Base-by-base conservation (phyloP, 1,140 invertebrate species). In the Bactericera cockerelli region DNA sequence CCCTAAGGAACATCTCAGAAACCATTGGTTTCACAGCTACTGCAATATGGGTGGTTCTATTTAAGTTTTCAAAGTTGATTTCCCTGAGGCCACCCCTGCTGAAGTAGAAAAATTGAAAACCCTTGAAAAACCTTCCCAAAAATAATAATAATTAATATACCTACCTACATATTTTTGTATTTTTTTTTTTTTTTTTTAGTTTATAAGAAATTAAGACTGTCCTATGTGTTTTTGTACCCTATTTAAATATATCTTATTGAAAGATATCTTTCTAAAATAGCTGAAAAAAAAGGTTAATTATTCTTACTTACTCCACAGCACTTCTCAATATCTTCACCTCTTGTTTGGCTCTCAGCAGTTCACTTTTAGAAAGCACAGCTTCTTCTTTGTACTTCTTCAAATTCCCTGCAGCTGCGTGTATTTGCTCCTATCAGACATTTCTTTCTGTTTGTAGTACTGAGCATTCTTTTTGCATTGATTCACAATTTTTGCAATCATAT, bases 391-490 rank as follows among this genome's bases (percentile, higher is more conserved):
- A 49, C n/a, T n/a, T 49, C 19, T 49, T 16, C n/a, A 16, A 49
- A 10, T 49, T 16, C n/a, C 19, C 22, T 49, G 42, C 6, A 49
- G 42, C 8, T 49, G 4, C 19, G 42, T 19, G 22, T 49, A 49
- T 49, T 22, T 49, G 42, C 19, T 49, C 19, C n/a, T n/a, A n/a
- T 49, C 42, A 10, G 42, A 49, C 42, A 49, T 22, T 22, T 49
- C 4, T 16, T 49, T 49, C 42, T 49, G 42, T n/a, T 49, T 49
- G 42, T 49, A 49, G 22, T 49, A 49, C 42, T 49, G 42, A 19
- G 42, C 42, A 49, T n/a, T 49, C n/a, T 16, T 16, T n/a, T 49
- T 4, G 8, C 42, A 49, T 16, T 49, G 42, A 22, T 49, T 16
- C 8, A 49, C 42, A 49, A 49, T 22, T 4, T 31, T 31, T 6